Conservation (phyloP, 1,140 invertebrate species). For the Nixonia krombeini region DNA sequence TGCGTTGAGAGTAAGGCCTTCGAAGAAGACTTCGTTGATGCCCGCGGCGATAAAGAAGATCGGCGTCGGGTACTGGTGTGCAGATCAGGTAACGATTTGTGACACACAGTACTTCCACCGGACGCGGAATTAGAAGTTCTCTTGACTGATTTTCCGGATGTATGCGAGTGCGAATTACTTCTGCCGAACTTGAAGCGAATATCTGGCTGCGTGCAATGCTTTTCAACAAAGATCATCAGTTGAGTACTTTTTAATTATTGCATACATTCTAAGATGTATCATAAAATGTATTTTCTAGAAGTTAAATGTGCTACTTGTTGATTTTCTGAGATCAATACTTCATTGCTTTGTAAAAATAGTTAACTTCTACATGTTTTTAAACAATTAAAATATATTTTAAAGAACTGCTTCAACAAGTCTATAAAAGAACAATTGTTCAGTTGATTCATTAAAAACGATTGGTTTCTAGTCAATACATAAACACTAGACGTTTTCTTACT, state of each 20-base stretch:
- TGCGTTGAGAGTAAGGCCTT: constrained; percentile 51
- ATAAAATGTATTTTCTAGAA: too few species aligned
- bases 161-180: constrained; percentile 79
- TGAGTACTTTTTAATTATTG: constrained; percentile 2
- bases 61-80: constrained; percentile 77
- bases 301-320: too few species aligned
- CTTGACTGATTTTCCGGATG: constrained; percentile 65
- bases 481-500: constrained; percentile 38
- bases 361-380: too few species aligned
- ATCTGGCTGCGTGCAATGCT: constrained; percentile 58
- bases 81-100: constrained; percentile 88
- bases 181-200: constrained; percentile 70
- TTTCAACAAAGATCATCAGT: constrained; percentile 13
- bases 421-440: too few species aligned
- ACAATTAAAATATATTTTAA: too few species aligned
- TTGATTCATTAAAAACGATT: too few species aligned
- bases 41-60: constrained; percentile 69
- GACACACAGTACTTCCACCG: constrained; percentile 72
- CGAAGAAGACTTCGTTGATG: constrained; percentile 63
- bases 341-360: too few species aligned
- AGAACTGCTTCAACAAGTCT: too few species aligned
- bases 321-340: too few species aligned
- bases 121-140: constrained; percentile 61
- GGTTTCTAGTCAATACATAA: not conserved
- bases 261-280: not conserved